Evolutionary conservation across 2,888 invertebrate species (phyloP).

Genomic region (Drosophila borborema): DNA sequence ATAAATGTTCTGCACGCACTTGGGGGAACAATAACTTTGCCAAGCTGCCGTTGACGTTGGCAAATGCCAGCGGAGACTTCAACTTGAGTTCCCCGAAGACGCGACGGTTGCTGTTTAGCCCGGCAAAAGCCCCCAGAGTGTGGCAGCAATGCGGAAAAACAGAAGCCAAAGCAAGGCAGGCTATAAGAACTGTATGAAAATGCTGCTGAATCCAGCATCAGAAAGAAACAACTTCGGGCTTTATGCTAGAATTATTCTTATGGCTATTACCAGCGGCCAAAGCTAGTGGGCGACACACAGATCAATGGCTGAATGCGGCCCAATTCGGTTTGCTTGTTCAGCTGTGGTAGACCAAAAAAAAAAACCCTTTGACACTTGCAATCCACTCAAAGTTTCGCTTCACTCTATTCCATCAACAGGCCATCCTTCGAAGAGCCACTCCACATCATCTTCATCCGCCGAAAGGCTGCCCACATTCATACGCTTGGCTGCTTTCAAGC

Average conservation of each 20-base stretch:
- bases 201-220: constrained; percentile 6
- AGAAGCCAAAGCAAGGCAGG: constrained; percentile 39
- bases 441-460: constrained; percentile 36
- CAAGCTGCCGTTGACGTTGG: constrained; percentile 68
- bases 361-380: constrained; percentile 67
- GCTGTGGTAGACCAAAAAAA: constrained; percentile 54
- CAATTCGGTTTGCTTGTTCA: constrained; percentile 41
- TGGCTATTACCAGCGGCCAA: constrained; percentile 28
- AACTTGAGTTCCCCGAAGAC: constrained; percentile 45
- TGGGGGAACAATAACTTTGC: constrained; percentile 71
- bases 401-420: constrained; percentile 39
- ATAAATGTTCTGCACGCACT: constrained; percentile 76
- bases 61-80: constrained; percentile 58
- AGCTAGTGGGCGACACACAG: constrained; percentile 15
- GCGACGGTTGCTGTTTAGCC: constrained; percentile 34
- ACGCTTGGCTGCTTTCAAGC: constrained; percentile 45
- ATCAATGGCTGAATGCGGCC: constrained; percentile 53
- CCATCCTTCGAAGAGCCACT: constrained; percentile 35
- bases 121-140: constrained; percentile 59
- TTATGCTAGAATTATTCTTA: constrained; percentile 21
- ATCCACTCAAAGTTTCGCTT: constrained; percentile 26
- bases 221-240: not conserved
- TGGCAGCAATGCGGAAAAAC: constrained; percentile 29
- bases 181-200: constrained; percentile 29
- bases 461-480: constrained; percentile 45